A percentile compares a stretch with the other conserved stretches of the same genome.
These are phyloP conservation scores for Sardina pilchardus DNA, from an alignment of 2,113 vertebrate genomes.

Conservation along the genomic window DNA sequence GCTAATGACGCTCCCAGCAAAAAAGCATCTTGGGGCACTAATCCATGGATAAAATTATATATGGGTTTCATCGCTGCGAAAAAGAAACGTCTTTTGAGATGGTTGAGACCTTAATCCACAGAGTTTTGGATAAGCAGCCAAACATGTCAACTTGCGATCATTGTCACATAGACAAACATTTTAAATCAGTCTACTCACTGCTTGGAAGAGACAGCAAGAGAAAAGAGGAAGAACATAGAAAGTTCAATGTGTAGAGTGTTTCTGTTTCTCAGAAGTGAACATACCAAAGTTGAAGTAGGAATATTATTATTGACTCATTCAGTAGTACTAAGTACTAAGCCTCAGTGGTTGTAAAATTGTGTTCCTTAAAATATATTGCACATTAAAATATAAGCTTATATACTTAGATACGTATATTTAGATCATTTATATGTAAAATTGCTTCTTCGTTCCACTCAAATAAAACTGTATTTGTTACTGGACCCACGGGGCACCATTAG, in stretches of 20 bases:
- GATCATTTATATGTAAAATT: too few relatives aligned
- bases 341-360: too few relatives aligned
- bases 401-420: too few relatives aligned
- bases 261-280: neutral
- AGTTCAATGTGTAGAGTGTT: neutral
- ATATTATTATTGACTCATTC: neutral
- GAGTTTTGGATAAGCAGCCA: conserved; percentile 72
- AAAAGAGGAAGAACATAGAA: conserved; percentile 53
- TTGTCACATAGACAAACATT: conserved; percentile 69
- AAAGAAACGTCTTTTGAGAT: conserved; percentile 61
- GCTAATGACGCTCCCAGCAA: conserved; percentile 69
- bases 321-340: too few relatives aligned
- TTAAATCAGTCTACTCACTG: conserved; percentile 74
- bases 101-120: conserved; percentile 62
- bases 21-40: conserved; percentile 61
- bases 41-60: conserved; percentile 66
- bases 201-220: conserved; percentile 33
- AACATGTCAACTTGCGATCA: conserved; percentile 74
- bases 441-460: neutral
- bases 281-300: neutral
- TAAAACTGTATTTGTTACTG: neutral
- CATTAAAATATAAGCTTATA: too few relatives aligned
- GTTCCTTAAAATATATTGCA: too few relatives aligned
- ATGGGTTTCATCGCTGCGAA: conserved; percentile 64
- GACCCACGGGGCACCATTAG: too few relatives aligned